Base-by-base conservation (phyloP, 1,140 invertebrate species). In the Subanguina moxae region DNA sequence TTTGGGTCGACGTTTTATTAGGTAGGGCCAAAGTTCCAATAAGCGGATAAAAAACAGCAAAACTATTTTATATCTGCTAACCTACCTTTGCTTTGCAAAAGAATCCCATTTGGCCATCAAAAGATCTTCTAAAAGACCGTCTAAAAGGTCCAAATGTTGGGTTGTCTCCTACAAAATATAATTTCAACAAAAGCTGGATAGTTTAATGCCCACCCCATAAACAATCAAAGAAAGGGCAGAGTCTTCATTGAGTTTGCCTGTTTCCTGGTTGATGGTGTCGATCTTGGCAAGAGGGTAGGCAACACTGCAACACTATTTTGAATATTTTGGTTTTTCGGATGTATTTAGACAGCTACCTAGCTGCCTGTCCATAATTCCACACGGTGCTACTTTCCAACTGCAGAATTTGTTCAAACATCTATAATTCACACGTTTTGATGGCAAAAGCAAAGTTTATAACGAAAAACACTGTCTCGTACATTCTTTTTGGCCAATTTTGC, bases 211-310 rank as follows among this genome's bases (percentile, higher is more conserved):
- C 86, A 92, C 93, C 59, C 94, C 94, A 87, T 97, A 96, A 3
- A 95, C 92, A n/a, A 97, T 92, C n/a, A 96, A 88, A 86, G 94
- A 94, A 3, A 97, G 84, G 0, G 91, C 93, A 0, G 93, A 96
- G 77, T 91, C 90, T 76, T 91, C 92, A 80, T 91, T 93, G 9
- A 97, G 93, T 57, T 89, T 88, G 23, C 94, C 94, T 5, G 90
- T 92, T 74, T 89, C 87, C 1, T 89, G 89, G 78, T 94, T 90
- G 69, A 98, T 97, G 0, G 94, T 97, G 82, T 98, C 95, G 23
- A 97, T 90, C 84, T 93, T 90, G 0, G 89, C 89, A n/a, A 98
- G 83, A 0, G 94, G 94, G 85, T 97, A 97, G 0, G 93, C 94
- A 0, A 93, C 11, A 58, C 62, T 30, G 21, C 28, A 21, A 64